Conservation (phyloP, 2,888 invertebrate genomes). For the Cremastinae sp. region DNA sequence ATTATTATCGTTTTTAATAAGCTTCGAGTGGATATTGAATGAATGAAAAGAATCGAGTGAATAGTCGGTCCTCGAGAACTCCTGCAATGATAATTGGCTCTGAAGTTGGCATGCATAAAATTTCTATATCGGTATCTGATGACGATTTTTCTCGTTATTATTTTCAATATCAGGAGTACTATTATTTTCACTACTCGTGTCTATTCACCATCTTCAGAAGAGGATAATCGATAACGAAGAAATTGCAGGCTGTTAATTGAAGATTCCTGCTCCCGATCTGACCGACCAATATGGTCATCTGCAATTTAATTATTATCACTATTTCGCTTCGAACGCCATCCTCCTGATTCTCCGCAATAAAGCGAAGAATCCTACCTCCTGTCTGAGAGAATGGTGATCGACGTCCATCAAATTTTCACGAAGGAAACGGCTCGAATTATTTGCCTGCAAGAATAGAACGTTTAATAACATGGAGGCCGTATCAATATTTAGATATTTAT, state of each 20-base stretch:
- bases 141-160: slow-evolving; percentile 4
- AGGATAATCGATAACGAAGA: slow-evolving; percentile 63
- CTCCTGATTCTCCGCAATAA: not conserved
- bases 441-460: slow-evolving; percentile 48
- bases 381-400: slow-evolving; percentile 62
- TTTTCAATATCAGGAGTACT: slow-evolving; percentile 4
- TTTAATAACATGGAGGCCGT: no score
- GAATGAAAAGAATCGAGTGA: slow-evolving; percentile 18
- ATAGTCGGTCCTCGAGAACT: slow-evolving; percentile 2
- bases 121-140: slow-evolving; percentile 10
- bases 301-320: slow-evolving; percentile 30
- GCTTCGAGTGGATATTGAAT: slow-evolving; percentile 20
- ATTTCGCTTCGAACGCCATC: slow-evolving; percentile 1
- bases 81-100: slow-evolving; percentile 8
- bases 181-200: slow-evolving; percentile 20
- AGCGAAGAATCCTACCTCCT: slow-evolving; percentile 56
- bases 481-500: no score
- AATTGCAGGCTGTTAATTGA: slow-evolving; percentile 60
- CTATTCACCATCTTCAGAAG: slow-evolving; percentile 60
- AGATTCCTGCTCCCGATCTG: slow-evolving; percentile 58
- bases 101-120: slow-evolving; percentile 13
- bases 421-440: slow-evolving; percentile 54
- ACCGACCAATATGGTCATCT: slow-evolving; percentile 55
- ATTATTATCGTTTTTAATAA: no score
- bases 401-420: slow-evolving; percentile 58